Evolutionary conservation across 2,888 invertebrate species (phyloP).

Genomic region (Asteroscopus sphinx): DNA sequence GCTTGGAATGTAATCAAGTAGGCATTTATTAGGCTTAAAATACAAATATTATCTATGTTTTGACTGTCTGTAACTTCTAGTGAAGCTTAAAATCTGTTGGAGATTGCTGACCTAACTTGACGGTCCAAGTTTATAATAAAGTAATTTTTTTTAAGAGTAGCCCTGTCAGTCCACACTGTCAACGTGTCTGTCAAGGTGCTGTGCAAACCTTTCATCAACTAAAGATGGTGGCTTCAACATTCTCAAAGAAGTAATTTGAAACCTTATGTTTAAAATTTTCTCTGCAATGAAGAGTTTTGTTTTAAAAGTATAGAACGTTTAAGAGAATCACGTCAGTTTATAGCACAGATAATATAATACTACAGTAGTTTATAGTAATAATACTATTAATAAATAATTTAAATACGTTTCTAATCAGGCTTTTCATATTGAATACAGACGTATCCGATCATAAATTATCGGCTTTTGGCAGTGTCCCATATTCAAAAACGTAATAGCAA

Average conservation of each 20-base stretch:
- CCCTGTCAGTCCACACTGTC: slow-evolving; percentile 18
- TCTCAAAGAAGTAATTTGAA: slow-evolving; percentile 30
- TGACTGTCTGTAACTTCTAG: neutral
- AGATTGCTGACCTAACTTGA: slow-evolving; percentile 5
- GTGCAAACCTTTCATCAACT: slow-evolving; percentile 25
- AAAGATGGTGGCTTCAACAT: slow-evolving; percentile 26
- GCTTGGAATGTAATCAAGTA: slow-evolving; percentile 13
- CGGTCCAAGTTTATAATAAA: neutral
- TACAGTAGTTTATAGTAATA: no score
- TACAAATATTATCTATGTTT: no score
- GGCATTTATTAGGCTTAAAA: no score
- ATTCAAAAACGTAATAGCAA: slow-evolving; percentile 39
- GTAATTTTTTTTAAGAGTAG: slow-evolving; percentile 10
- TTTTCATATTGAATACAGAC: slow-evolving; percentile 48
- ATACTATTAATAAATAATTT: slow-evolving; percentile 24
- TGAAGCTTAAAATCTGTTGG: no score
- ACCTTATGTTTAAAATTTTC: slow-evolving; percentile 21
- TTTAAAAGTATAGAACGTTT: neutral
- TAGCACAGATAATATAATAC: no score
- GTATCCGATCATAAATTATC: slow-evolving; percentile 51
- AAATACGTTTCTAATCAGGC: slow-evolving; percentile 35
- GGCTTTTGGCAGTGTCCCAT: slow-evolving; percentile 53
- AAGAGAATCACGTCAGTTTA: slow-evolving; percentile 5
- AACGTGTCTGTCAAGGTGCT: slow-evolving; percentile 30
- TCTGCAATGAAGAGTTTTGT: slow-evolving; percentile 12